Conservation (phyloP, 1,140 invertebrate species). For the Tetramorium alpestre region DNA sequence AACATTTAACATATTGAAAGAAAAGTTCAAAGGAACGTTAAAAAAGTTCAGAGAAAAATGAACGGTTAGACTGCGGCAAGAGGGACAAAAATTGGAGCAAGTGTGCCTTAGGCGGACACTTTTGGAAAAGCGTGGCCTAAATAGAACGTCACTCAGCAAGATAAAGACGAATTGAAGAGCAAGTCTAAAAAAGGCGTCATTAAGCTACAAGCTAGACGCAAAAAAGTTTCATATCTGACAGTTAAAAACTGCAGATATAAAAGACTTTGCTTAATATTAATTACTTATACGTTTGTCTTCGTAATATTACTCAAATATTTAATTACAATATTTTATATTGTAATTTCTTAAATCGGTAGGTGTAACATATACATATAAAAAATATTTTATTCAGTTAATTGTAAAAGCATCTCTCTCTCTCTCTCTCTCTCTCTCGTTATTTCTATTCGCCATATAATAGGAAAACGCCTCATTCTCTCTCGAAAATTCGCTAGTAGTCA, state of each 20-base stretch:
- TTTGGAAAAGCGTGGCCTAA: conserved; percentile 56
- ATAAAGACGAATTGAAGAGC: conserved; percentile 43
- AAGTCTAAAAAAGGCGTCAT: not conserved
- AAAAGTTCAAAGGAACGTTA: conserved; percentile 65
- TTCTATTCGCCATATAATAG: not conserved
- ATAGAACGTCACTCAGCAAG: conserved; percentile 42
- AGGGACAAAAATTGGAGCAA: conserved; percentile 68
- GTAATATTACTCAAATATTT: not conserved
- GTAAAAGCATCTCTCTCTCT: not conserved
- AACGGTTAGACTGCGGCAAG: conserved; percentile 58
- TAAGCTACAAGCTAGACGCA: not conserved
- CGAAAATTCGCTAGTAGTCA: conserved; percentile 64
- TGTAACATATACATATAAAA: not conserved
- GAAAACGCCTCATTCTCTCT: not conserved
- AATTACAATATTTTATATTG: too few relatives aligned
- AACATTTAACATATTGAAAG: conserved; percentile 62
- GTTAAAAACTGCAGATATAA: not conserved
- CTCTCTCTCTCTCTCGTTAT: not conserved
- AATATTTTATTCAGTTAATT: not conserved
- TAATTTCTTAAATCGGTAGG: not conserved
- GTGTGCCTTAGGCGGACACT: conserved; percentile 64
- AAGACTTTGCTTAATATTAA: not conserved
- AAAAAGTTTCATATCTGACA: not conserved
- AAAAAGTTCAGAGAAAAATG: conserved; percentile 43
- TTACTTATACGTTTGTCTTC: not conserved